These are phyloP conservation scores for Neoarius graeffei DNA, from an alignment of 2,113 vertebrate genomes.

Conservation along the genomic window DNA sequence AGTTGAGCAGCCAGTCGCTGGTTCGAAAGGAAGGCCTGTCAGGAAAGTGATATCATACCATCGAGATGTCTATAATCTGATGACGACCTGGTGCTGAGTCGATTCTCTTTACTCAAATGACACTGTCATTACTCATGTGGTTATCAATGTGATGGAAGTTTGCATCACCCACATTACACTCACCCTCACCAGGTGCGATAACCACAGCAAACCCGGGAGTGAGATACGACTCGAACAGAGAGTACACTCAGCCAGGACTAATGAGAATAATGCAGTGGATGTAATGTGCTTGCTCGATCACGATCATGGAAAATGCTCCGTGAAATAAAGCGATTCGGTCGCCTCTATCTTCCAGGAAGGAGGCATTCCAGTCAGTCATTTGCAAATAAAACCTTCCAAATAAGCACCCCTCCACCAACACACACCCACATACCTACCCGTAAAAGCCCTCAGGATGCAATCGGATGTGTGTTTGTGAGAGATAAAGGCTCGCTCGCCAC, in stretches of 20 bases:
- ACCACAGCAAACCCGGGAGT: background rate
- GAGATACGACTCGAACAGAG: background rate
- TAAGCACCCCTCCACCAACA: conserved; percentile 49
- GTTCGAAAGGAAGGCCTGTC: background rate
- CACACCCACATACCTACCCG: conserved; percentile 62
- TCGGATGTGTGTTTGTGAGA: conserved; percentile 63
- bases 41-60: background rate
- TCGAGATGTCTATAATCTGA: background rate
- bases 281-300: conserved; percentile 3
- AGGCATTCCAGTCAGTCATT: conserved; percentile 56
- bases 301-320: background rate
- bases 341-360: conserved; percentile 25
- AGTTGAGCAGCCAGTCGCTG: background rate
- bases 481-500: conserved; percentile 62
- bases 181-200: background rate
- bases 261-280: background rate
- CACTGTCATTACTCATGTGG: conserved; percentile 29
- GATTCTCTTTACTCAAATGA: conserved; percentile 5
- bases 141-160: background rate
- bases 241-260: conserved; percentile 4
- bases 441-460: conserved; percentile 59
- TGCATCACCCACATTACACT: background rate
- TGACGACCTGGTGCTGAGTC: no score
- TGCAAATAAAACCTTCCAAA: conserved; percentile 54
- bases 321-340: conserved; percentile 6